Conservation (phyloP, 2,797 vertebrate species). For the Tangara arthus region DNA sequence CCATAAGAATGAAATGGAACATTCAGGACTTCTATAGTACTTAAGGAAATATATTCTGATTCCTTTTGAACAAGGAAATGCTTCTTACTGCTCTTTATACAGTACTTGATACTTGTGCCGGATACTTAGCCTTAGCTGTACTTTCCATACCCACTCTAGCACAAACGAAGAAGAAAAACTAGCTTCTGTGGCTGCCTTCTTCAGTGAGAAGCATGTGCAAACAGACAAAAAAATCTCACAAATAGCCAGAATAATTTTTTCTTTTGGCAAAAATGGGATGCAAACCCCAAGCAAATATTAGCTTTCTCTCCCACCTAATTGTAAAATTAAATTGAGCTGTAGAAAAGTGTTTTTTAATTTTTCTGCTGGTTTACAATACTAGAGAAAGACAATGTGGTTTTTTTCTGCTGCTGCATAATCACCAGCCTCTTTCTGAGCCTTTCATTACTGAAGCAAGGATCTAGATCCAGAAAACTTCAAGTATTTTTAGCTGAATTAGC, state of each 20-base stretch:
- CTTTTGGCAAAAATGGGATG: neutral
- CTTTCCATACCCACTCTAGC: neutral
- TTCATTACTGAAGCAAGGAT: neutral
- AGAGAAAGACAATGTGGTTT: neutral
- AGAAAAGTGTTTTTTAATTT: neutral
- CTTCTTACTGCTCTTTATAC: neutral
- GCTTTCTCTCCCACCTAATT: neutral
- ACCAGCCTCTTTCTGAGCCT: neutral
- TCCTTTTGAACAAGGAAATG: neutral
- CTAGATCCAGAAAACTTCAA: neutral
- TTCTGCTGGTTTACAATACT: neutral
- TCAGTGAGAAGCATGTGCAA: neutral
- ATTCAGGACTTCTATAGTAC: neutral
- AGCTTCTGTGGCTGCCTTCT: neutral
- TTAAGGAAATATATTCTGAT: neutral
- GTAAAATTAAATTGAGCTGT: neutral
- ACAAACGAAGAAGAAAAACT: neutral
- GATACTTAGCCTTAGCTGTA: neutral
- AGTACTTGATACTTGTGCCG: neutral
- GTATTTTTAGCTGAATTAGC: neutral
- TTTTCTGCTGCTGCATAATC: neutral
- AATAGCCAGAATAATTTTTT: neutral
- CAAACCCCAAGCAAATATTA: slow-evolving; percentile 4
- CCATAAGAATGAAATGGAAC: neutral
- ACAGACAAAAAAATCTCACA: neutral